phyloP scores from a whole-genome alignment of 1,140 invertebrate genomes.

The Microplitis demolitor region DNA sequence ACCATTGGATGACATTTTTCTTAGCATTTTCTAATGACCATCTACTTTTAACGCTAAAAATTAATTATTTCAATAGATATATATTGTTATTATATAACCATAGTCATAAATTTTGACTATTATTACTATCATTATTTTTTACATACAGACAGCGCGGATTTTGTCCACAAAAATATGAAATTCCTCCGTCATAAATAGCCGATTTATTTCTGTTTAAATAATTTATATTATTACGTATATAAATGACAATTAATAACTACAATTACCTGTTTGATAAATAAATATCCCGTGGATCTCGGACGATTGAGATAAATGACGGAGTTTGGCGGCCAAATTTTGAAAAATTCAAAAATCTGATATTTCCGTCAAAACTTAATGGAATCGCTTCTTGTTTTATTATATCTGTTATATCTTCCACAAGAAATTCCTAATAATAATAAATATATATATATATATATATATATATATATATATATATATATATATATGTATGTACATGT shows the following conservation, averaged over 20 bases:
- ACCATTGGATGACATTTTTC: constrained; percentile 69
- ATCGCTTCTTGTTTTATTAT: constrained; percentile 64
- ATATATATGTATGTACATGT: too few relatives aligned
- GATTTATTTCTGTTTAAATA: constrained; percentile 37
- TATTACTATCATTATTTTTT: neutral
- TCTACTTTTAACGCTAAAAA: too few relatives aligned
- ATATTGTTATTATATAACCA: too few relatives aligned
- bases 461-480: neutral
- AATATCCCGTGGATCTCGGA: constrained; percentile 67
- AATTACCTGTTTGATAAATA: neutral
- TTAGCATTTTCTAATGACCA: constrained; percentile 69
- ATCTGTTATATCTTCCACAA: constrained; percentile 64
- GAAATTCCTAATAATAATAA: constrained; percentile 57
- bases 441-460: neutral
- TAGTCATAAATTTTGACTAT: too few relatives aligned
- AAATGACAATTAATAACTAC: neutral
- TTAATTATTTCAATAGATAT: too few relatives aligned
- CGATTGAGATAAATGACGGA: constrained; percentile 70
- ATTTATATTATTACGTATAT: constrained; percentile 27
- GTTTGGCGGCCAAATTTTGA: constrained; percentile 64
- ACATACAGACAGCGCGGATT: constrained; percentile 66
- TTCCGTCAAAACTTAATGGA: constrained; percentile 68
- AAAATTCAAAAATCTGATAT: constrained; percentile 72
- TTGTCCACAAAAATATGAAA: constrained; percentile 74
- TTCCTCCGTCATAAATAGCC: constrained; percentile 48